Evolutionary conservation across 2,797 vertebrate genomes (phyloP).

Genomic region (Eidolon dupreanum): DNA sequence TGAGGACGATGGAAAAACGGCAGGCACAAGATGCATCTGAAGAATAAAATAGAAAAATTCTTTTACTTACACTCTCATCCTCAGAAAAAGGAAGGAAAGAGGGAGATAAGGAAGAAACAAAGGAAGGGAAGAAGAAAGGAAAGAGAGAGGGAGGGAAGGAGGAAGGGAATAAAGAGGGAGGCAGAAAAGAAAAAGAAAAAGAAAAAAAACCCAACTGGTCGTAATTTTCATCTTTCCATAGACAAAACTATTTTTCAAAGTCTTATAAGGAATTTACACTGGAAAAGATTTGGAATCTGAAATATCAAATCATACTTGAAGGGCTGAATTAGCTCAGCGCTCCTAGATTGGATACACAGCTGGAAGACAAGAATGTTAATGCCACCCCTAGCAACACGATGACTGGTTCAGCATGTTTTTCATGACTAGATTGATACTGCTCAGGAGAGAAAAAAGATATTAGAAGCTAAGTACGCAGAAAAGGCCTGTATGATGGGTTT

Average conservation of each 20-base stretch:
- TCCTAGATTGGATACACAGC: not conserved
- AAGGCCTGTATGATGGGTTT: not conserved
- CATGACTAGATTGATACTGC: not conserved
- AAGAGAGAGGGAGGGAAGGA: too few relatives aligned
- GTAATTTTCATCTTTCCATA: not conserved
- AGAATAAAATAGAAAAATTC: not conserved
- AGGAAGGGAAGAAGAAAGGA: accelerated
- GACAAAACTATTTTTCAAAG: not conserved
- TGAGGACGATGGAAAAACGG: not conserved
- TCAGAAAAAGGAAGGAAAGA: not conserved
- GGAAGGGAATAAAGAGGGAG: not conserved
- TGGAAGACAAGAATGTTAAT: not conserved
- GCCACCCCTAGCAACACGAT: not conserved
- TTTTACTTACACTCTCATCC: not conserved
- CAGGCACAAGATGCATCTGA: not conserved
- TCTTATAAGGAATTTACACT: not conserved
- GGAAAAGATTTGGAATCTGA: constrained; percentile 7
- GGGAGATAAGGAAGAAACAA: accelerated
- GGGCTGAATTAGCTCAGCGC: not conserved
- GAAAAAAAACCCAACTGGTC: not conserved
- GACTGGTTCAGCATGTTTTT: constrained; percentile 4
- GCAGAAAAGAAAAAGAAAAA: not conserved
- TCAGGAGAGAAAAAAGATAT: not conserved
- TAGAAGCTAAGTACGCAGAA: not conserved
- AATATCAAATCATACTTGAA: not conserved